Evolutionary conservation across 2,797 vertebrate species (phyloP).

Genomic region (Lacerta viridis): DNA sequence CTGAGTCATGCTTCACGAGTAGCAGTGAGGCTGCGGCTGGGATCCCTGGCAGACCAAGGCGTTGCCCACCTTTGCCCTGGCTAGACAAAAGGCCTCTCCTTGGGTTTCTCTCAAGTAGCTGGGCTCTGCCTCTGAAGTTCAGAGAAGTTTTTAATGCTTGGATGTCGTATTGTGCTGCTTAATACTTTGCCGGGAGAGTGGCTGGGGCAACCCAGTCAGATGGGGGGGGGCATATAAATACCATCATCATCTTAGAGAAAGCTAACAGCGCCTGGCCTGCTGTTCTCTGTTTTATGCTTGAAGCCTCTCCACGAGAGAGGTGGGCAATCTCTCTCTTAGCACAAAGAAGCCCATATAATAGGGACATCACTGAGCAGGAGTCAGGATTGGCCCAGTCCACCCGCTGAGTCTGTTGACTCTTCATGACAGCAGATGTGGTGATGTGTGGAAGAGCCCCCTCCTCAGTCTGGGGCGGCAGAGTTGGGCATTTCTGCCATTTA

Average conservation of each 20-base stretch:
- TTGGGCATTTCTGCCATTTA: not conserved
- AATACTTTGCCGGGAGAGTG: too few species aligned
- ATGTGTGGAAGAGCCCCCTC: not conserved
- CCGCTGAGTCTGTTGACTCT: not conserved
- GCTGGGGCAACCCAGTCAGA: too few species aligned
- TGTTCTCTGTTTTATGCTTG: not conserved
- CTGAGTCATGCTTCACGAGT: fast-evolving
- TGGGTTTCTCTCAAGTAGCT: not conserved
- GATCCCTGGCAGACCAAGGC: fast-evolving
- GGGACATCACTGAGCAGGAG: not conserved
- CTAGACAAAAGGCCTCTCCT: too few species aligned
- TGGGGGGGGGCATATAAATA: too few species aligned
- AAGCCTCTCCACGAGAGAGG: not conserved
- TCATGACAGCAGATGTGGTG: not conserved
- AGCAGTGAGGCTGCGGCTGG: not conserved
- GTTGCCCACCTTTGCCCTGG: not conserved
- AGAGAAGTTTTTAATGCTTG: not conserved
- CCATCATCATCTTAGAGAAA: too few species aligned
- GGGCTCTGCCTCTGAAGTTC: not conserved
- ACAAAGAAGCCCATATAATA: not conserved
- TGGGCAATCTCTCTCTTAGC: not conserved
- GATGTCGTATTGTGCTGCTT: too few species aligned
- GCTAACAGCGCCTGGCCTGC: not conserved
- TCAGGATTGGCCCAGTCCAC: not conserved
- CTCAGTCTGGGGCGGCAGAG: not conserved